Evolutionary conservation across 1,140 invertebrate genomes (phyloP).

Genomic region (Drosophila takahashii): DNA sequence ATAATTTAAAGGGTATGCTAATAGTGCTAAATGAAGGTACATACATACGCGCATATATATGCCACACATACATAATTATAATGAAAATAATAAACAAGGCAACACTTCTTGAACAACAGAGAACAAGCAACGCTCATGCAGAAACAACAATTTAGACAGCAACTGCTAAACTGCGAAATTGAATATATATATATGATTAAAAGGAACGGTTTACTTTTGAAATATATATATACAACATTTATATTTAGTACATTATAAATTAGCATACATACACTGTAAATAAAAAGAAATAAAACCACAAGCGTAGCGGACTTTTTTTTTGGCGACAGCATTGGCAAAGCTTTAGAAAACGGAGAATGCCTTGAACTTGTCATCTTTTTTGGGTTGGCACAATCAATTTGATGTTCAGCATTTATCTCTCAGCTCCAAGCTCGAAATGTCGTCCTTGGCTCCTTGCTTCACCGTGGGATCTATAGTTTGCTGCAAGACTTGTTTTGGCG

Average conservation of each 20-base stretch:
- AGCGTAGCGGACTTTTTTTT: neutral
- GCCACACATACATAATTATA: slow-evolving; percentile 58
- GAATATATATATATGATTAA: slow-evolving; percentile 57
- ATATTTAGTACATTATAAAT: slow-evolving; percentile 81
- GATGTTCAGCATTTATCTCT: neutral
- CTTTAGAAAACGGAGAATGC: slow-evolving; percentile 6
- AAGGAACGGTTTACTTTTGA: slow-evolving; percentile 79
- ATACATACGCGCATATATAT: slow-evolving; percentile 47
- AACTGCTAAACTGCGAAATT: slow-evolving; percentile 55
- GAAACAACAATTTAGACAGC: slow-evolving; percentile 53
- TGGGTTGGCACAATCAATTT: no score
- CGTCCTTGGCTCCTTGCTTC: slow-evolving; percentile 20
- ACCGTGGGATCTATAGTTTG: slow-evolving; percentile 29
- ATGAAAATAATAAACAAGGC: slow-evolving; percentile 66
- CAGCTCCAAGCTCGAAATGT: slow-evolving; percentile 4
- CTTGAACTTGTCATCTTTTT: neutral
- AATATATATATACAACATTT: slow-evolving; percentile 76
- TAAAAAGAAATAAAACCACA: slow-evolving; percentile 78
- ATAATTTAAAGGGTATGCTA: slow-evolving; percentile 63
- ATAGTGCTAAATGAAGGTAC: slow-evolving; percentile 69
- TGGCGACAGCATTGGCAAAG: neutral
- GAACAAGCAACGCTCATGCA: slow-evolving; percentile 54
- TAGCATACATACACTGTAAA: slow-evolving; percentile 83
- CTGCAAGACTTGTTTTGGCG: slow-evolving; percentile 54
- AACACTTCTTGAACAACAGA: slow-evolving; percentile 61